These are phyloP conservation scores for Gryllus longicercus DNA, from an alignment of 2,888 invertebrate species.

Conservation along the genomic window DNA sequence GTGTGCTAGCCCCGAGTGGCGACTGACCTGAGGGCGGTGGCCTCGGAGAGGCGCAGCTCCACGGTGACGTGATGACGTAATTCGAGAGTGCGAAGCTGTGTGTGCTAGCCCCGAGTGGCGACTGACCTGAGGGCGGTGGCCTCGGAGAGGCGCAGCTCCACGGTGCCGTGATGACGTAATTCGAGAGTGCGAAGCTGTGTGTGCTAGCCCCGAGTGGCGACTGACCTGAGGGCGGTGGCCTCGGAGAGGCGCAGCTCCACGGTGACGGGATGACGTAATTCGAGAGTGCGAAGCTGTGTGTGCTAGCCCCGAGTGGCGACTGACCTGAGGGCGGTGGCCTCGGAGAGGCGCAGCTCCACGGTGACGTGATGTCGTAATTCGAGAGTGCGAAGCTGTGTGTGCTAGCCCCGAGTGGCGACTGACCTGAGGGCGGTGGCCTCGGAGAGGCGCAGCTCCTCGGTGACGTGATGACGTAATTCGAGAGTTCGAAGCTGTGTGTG, in stretches of 20 bases:
- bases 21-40: conserved; percentile 73
- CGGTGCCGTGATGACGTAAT: conserved; percentile 37
- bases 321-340: conserved; percentile 82
- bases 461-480: no score
- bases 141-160: conserved; percentile 74
- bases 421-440: conserved; percentile 83
- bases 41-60: conserved; percentile 74
- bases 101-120: no score
- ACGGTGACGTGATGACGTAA: no score
- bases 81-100: no score
- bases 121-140: conserved; percentile 76
- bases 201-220: no score
- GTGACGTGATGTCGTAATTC: no score
- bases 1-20: no score
- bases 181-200: no score
- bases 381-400: no score
- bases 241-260: conserved; percentile 56
- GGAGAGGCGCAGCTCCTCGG: conserved; percentile 49
- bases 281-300: no score
- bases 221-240: conserved; percentile 76
- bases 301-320: background rate
- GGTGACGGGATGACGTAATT: no score
- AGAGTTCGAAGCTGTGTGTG: no score
- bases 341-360: conserved; percentile 52
- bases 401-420: background rate